Conservation (phyloP, 2,113 vertebrate genomes). For the Dipodomys ordii region DNA sequence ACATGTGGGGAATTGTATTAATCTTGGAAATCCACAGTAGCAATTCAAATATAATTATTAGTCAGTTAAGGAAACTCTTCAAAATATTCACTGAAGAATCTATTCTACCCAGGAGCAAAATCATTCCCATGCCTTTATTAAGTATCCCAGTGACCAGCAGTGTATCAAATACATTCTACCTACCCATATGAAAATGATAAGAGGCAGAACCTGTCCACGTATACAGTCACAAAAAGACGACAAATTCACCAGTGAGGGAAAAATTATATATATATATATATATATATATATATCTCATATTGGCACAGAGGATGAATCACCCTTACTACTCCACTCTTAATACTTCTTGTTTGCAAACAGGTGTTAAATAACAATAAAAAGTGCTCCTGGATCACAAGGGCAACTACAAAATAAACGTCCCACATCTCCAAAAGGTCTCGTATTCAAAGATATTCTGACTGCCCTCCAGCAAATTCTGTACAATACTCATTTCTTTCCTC, state of each 20-base stretch:
- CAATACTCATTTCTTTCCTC: not conserved
- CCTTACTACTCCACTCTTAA: not conserved
- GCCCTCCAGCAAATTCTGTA: not conserved
- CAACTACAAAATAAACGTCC: slow-evolving; percentile 29
- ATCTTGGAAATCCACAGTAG: not conserved
- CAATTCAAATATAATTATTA: not conserved
- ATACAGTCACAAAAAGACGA: not conserved
- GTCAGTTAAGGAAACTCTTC: slow-evolving; percentile 21
- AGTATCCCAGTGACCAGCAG: not conserved
- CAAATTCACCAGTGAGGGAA: not conserved
- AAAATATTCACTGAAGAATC: slow-evolving; percentile 14
- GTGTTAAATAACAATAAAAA: slow-evolving; percentile 52
- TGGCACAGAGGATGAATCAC: not conserved
- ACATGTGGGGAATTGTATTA: not conserved
- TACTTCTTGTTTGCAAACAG: slow-evolving; percentile 61
- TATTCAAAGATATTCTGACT: not conserved
- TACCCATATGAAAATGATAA: slow-evolving; percentile 14
- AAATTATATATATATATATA: too few relatives aligned
- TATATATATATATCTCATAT: too few relatives aligned
- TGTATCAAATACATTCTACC: not conserved
- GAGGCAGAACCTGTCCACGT: not conserved
- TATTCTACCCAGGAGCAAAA: not conserved
- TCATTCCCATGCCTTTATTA: not conserved
- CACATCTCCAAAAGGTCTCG: not conserved
- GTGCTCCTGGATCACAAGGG: not conserved